Percentiles rank a stretch among this genome's conserved stretches.
These are phyloP conservation scores for Zophobas atratus DNA, from an alignment of 1,140 invertebrate species.

Conservation along the genomic window DNA sequence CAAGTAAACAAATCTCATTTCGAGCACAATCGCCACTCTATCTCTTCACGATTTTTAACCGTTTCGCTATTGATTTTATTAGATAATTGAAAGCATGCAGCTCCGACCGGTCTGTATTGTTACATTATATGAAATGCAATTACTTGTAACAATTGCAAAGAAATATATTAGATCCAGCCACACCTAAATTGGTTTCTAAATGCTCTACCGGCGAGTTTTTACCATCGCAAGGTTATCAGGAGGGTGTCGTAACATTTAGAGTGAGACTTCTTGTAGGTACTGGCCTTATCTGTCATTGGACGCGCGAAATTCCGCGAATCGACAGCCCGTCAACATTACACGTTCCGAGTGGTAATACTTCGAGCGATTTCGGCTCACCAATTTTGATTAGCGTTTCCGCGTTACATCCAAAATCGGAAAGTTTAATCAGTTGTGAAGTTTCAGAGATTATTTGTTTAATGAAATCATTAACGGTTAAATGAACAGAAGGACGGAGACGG, in stretches of 20 bases:
- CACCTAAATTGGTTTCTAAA: constrained; percentile 42
- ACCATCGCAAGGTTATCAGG: constrained; percentile 41
- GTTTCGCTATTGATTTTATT: constrained; percentile 42
- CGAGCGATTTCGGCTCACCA: too few species aligned
- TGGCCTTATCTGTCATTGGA: constrained; percentile 38
- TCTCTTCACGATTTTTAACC: constrained; percentile 40
- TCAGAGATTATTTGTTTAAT: too few species aligned
- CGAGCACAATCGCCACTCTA: constrained; percentile 32
- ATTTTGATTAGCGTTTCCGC: too few species aligned
- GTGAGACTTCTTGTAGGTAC: constrained; percentile 15
- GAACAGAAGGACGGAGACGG: too few species aligned
- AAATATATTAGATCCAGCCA: constrained; percentile 43
- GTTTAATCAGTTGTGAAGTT: too few species aligned
- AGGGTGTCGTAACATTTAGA: constrained; percentile 39
- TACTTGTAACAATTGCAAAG: constrained; percentile 39
- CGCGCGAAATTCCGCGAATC: constrained; percentile 12
- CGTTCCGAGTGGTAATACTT: too few species aligned
- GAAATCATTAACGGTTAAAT: too few species aligned
- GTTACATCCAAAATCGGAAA: too few species aligned
- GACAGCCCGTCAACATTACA: too few species aligned
- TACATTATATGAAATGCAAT: constrained; percentile 43
- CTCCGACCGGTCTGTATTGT: constrained; percentile 42
- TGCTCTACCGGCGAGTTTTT: constrained; percentile 39
- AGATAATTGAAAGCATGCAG: constrained; percentile 41
- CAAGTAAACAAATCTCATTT: constrained; percentile 41